Evolutionary conservation across 2,888 invertebrate species (phyloP), one percentile per base, ranked within the genome.

Genomic region (Mimumesa dahlbomi): DNA sequence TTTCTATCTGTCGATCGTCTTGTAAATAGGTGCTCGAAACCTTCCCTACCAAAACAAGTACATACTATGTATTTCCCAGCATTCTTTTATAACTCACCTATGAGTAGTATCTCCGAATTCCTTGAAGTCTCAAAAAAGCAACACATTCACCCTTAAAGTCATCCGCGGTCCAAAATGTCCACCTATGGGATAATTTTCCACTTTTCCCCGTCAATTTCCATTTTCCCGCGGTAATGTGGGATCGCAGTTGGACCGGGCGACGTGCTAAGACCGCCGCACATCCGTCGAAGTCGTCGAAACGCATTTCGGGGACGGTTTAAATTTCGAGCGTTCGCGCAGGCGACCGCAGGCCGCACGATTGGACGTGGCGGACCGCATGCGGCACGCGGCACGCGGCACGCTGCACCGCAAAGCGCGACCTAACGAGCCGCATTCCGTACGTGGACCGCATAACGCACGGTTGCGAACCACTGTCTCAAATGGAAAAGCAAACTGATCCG

Each of bases 281-380:
- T n/a, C 11, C 1, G 9, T n/a, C 11, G n/a, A n/a, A 11, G 3
- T n/a, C 21, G 14, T 14, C 36, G 36, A 43, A 45, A 62, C 45
- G 56, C 56, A 58, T 63, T 71, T 57, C 57, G 36, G 46, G 31
- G 61, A 11, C 54, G 59, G 54, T 69, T 72, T 69, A 72, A 64
- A 72, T 63, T 43, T 70, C 40, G 14, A 49, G 18, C 53, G 52
- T 43, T 56, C 59, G 59, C 70, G 42, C 29, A 61, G 59, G 56
- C 29, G 43, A 69, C 69, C 63, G 49, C 71, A 72, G 45, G 70
- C 70, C 65, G 61, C 72, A 61, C 72, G 36, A 70, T 63, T 64
- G 72, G 45, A 36, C 56, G 58, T 48, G 64, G 70, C 36, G 58
- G 38, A 71, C 71, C 71, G 50, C 62, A 53, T 50, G n/a, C n/a